phyloP scores from a whole-genome alignment of 64 coral and sea anemone species.

The Actinia tenebrosa region DNA sequence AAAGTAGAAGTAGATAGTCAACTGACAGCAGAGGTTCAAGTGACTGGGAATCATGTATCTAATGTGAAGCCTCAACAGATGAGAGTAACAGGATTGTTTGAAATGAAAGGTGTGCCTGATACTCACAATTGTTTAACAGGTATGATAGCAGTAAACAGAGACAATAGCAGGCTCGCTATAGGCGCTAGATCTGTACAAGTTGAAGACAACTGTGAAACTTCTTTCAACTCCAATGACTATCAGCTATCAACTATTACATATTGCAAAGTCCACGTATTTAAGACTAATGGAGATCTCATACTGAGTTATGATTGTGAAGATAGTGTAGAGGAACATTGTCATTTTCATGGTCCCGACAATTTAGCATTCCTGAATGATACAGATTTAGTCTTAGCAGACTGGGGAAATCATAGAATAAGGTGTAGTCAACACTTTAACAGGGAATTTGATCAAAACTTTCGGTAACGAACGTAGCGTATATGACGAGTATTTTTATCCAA shows the following conservation, averaged over 20 bases:
- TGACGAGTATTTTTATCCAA: constrained; percentile 6
- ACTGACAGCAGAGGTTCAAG: too few species aligned
- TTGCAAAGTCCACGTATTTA: background rate
- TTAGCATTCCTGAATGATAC: constrained; percentile 5
- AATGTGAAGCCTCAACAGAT: too few species aligned
- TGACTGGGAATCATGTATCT: too few species aligned
- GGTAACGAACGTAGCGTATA: background rate
- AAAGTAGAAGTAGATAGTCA: too few species aligned
- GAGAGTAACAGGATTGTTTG: too few species aligned
- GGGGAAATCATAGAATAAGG: constrained; percentile 22
- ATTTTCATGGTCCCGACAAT: background rate
- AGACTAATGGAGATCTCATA: background rate
- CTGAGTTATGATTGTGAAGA: background rate
- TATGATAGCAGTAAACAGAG: background rate
- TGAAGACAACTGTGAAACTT: too few species aligned
- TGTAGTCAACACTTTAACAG: constrained; percentile 21
- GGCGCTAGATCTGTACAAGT: background rate
- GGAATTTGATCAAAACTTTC: constrained; percentile 15
- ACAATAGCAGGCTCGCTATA: background rate
- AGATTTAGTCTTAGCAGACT: constrained; percentile 32
- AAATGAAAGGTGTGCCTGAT: background rate
- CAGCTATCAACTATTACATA: too few species aligned
- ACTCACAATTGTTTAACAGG: too few species aligned
- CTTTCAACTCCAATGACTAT: too few species aligned
- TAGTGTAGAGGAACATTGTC: background rate